Conservation (phyloP, 2,888 invertebrate genomes). For the Caenorhabditis plicata region DNA sequence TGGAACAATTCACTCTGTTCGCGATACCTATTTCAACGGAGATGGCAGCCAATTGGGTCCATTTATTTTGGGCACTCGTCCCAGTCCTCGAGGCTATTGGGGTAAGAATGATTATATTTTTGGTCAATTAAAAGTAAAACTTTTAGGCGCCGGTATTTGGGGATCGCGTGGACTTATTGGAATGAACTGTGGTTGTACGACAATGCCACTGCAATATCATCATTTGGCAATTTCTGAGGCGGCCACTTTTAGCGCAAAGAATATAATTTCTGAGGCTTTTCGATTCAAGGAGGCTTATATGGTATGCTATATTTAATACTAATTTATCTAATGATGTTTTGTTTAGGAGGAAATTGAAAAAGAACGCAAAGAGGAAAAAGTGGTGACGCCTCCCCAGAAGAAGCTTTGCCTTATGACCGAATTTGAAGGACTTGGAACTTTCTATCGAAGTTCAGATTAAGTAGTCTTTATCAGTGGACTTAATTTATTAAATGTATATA, state of each 20-base stretch:
- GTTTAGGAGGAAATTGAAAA: slow-evolving; percentile 35
- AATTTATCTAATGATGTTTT: slow-evolving; percentile 35
- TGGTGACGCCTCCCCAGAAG: slow-evolving; percentile 28
- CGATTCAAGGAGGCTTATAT: slow-evolving; percentile 16
- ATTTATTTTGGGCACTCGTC: slow-evolving; percentile 33
- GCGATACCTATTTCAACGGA: slow-evolving; percentile 17
- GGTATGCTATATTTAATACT: slow-evolving; percentile 32
- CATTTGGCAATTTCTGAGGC: slow-evolving; percentile 33
- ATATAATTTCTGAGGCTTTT: slow-evolving; percentile 29
- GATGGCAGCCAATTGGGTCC: slow-evolving; percentile 20
- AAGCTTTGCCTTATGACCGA: slow-evolving; percentile 22
- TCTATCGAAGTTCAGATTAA: slow-evolving; percentile 10
- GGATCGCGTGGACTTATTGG: slow-evolving; percentile 30
- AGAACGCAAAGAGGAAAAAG: slow-evolving; percentile 13
- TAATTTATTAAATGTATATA: slow-evolving; percentile 16
- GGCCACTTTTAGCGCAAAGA: slow-evolving; percentile 31
- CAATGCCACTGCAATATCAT: slow-evolving; percentile 25
- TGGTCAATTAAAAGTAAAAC: slow-evolving; percentile 33
- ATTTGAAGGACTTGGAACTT: slow-evolving; percentile 27
- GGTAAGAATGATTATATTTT: slow-evolving; percentile 35
- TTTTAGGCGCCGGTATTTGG: slow-evolving; percentile 38
- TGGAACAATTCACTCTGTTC: slow-evolving; percentile 22
- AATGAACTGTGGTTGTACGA: slow-evolving; percentile 33
- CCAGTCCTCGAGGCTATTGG: slow-evolving; percentile 33
- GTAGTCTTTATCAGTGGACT: slow-evolving; percentile 4